Percentiles rank a stretch among this genome's conserved stretches.
These are phyloP conservation scores for Globicephala melas DNA, from an alignment of 2,113 vertebrate genomes.

Conservation along the genomic window DNA sequence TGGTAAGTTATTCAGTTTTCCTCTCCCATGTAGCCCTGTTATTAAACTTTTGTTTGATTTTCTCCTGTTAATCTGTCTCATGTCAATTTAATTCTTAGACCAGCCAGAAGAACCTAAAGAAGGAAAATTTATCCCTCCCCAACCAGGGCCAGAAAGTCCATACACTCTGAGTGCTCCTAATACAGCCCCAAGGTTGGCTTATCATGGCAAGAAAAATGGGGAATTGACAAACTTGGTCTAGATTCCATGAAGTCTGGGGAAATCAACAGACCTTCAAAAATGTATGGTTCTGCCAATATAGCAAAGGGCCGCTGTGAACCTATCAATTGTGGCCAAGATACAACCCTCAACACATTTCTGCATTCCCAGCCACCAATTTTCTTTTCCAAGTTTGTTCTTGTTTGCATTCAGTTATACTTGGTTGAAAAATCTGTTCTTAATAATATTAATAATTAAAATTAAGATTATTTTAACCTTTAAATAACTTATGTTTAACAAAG, in stretches of 20 bases:
- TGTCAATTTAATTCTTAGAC: neutral
- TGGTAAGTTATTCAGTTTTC: neutral
- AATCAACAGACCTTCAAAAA: slow-evolving; percentile 73
- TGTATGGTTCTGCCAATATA: slow-evolving; percentile 44
- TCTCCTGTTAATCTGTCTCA: neutral
- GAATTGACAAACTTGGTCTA: slow-evolving; percentile 37
- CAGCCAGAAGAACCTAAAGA: neutral
- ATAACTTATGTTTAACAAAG: slow-evolving; percentile 60
- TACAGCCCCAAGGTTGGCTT: neutral
- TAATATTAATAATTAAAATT: slow-evolving; percentile 73
- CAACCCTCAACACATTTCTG: neutral
- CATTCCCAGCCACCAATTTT: slow-evolving; percentile 14
- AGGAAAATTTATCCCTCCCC: neutral
- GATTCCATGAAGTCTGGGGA: slow-evolving; percentile 66
- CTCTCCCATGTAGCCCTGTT: neutral
- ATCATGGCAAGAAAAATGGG: slow-evolving; percentile 1
- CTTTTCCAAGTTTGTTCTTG: slow-evolving; percentile 48
- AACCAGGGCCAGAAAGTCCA: neutral
- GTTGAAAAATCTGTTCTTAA: slow-evolving; percentile 69
- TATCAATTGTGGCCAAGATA: neutral
- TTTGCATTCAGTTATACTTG: slow-evolving; percentile 46
- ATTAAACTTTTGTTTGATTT: neutral
- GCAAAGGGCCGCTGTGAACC: slow-evolving; percentile 2
- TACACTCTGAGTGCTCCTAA: neutral
- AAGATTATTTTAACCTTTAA: slow-evolving; percentile 74